A percentile compares a stretch with the other conserved stretches of the same genome.
phyloP scores from a whole-genome alignment of 1,140 invertebrate genomes.

The Drosophila biarmipes region DNA sequence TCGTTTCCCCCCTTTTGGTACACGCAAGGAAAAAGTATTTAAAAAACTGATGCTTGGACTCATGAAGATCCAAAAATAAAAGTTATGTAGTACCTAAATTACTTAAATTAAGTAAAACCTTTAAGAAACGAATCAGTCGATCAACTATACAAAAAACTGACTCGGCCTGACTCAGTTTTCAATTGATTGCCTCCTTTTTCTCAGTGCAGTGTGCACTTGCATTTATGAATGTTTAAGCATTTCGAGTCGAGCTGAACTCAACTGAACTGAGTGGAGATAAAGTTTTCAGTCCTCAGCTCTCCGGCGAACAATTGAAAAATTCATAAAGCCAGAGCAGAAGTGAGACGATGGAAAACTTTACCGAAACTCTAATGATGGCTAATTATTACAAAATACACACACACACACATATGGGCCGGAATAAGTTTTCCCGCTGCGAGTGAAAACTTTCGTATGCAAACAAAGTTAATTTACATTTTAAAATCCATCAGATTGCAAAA shows the following conservation, averaged over 20 bases:
- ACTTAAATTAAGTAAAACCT: too few relatives aligned
- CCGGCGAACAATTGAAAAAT: conserved; percentile 73
- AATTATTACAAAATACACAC: conserved; percentile 66
- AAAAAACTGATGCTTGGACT: background rate
- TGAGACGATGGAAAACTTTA: conserved; percentile 50
- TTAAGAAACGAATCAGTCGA: too few relatives aligned
- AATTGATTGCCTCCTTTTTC: background rate
- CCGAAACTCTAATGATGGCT: conserved; percentile 62
- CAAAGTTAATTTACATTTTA: conserved; percentile 63
- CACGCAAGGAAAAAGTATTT: background rate
- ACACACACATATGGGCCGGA: conserved; percentile 24
- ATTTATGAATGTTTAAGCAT: conserved; percentile 80
- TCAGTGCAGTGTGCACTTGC: conserved; percentile 63
- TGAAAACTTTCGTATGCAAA: conserved; percentile 44
- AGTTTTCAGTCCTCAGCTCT: conserved; percentile 31
- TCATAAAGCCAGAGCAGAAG: conserved; percentile 60
- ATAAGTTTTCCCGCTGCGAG: conserved; percentile 25
- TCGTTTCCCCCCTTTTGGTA: background rate
- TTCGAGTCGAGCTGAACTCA: conserved; percentile 48
- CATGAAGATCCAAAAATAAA: background rate
- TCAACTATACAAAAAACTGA: too few relatives aligned
- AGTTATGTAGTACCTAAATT: background rate
- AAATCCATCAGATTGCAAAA: conserved; percentile 48
- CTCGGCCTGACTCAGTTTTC: too few relatives aligned
- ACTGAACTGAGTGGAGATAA: conserved; percentile 45